Evolutionary conservation across 2,113 vertebrate genomes (phyloP).

Genomic region (Motacilla tschutschensis): DNA sequence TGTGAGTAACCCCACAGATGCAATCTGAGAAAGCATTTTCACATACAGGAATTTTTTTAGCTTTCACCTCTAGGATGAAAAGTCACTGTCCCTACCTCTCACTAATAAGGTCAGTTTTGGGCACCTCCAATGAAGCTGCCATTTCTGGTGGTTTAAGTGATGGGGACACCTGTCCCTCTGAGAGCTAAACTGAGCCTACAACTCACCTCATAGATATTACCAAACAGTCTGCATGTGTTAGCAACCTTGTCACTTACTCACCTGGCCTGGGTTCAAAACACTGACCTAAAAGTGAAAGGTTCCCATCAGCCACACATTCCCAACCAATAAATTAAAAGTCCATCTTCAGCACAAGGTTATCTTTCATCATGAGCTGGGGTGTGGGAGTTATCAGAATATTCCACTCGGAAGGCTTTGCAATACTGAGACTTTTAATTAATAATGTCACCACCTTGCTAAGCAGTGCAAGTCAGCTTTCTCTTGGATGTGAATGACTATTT

Average conservation of each 20-base stretch:
- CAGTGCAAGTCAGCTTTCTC: not conserved
- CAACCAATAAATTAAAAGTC: conserved; percentile 11
- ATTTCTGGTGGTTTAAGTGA: conserved; percentile 48
- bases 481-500: not conserved
- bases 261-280: conserved; percentile 47
- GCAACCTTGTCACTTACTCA: conserved; percentile 47
- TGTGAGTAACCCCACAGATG: conserved; percentile 35
- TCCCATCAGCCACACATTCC: not conserved
- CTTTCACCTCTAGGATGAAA: conserved; percentile 46
- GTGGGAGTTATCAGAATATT: not conserved
- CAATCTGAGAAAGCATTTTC: conserved; percentile 46
- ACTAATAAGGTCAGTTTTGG: conserved; percentile 41
- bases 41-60: conserved; percentile 16
- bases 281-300: conserved; percentile 52
- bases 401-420: not conserved
- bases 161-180: conserved; percentile 1
- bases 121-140: conserved; percentile 32
- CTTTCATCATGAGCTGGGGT: not conserved
- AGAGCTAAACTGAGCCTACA: conserved; percentile 42
- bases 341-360: conserved; percentile 24
- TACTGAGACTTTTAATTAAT: not conserved
- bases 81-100: conserved; percentile 29
- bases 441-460: conserved; percentile 3
- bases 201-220: conserved; percentile 50
- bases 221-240: conserved; percentile 35